phyloP scores from a whole-genome alignment of 2,888 invertebrate species.

The Eremobia ochroleuca region DNA sequence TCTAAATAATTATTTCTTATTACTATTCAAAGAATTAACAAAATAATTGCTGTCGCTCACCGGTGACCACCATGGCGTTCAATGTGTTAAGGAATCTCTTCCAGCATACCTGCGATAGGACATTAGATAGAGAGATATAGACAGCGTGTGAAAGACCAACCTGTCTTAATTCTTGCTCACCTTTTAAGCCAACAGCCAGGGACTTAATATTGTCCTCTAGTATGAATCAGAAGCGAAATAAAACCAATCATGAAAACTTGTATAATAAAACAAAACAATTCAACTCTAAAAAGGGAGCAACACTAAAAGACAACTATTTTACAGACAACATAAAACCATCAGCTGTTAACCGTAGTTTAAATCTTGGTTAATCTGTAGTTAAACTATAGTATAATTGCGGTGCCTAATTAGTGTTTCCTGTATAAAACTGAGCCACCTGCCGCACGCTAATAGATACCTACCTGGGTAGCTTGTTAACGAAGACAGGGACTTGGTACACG shows the following conservation, averaged over 20 bases:
- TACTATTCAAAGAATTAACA: too few species aligned
- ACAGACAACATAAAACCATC: slow-evolving; percentile 17
- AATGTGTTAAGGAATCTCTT: too few species aligned
- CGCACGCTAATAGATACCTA: slow-evolving; percentile 48
- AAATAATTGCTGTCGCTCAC: too few species aligned
- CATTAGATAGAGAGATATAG: too few species aligned
- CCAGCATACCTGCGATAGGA: too few species aligned
- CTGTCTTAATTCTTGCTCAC: too few species aligned
- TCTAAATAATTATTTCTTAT: too few species aligned
- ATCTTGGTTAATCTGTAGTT: slow-evolving; percentile 23
- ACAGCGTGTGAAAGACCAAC: too few species aligned
- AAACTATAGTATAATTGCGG: slow-evolving; percentile 49
- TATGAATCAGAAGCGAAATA: background rate
- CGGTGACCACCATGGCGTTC: too few species aligned
- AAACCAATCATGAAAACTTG: background rate
- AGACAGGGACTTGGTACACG: background rate
- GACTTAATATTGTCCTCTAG: too few species aligned
- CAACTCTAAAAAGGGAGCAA: background rate
- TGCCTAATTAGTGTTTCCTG: slow-evolving; percentile 60
- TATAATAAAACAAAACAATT: background rate
- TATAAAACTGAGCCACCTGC: slow-evolving; percentile 55
- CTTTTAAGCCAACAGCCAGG: too few species aligned
- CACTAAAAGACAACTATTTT: slow-evolving; percentile 1
- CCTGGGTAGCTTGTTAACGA: slow-evolving; percentile 38
- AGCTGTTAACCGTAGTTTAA: slow-evolving; percentile 33